phyloP scores from a whole-genome alignment of 2,113 vertebrate species.

The Solenodon paradoxus region DNA sequence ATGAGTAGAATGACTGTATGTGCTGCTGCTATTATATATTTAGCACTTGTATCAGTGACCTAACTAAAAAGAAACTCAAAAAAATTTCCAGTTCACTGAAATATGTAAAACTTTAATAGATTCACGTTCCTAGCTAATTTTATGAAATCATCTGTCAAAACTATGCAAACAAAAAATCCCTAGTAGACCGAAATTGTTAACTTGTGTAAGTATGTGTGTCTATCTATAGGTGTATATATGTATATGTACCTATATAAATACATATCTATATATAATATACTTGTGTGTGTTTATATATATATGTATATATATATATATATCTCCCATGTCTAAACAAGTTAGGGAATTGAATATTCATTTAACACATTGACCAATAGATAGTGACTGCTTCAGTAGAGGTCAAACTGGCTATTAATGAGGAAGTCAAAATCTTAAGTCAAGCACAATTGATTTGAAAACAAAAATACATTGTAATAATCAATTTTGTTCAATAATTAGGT shows the following conservation, averaged over 20 bases:
- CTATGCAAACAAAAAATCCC: not conserved
- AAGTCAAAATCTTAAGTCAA: not conserved
- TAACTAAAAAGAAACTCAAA: not conserved
- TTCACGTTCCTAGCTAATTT: not conserved
- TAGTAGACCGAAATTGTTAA: not conserved
- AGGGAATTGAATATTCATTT: not conserved
- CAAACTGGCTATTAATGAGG: not conserved
- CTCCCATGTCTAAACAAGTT: not conserved
- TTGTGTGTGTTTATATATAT: not conserved
- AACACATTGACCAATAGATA: not conserved
- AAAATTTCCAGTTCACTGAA: not conserved
- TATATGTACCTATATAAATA: not conserved
- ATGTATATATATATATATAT: not conserved
- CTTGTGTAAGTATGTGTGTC: not conserved
- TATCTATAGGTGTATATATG: not conserved
- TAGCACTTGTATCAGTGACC: not conserved
- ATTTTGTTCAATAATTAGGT: not conserved
- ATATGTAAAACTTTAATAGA: conserved; percentile 7
- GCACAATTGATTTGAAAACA: not conserved
- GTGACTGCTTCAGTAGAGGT: not conserved
- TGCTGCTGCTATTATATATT: not conserved
- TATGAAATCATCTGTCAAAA: conserved; percentile 3
- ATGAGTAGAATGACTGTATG: not conserved
- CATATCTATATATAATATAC: too few relatives aligned
- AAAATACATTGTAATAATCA: not conserved